Percentiles rank a stretch among this genome's conserved stretches.
Evolutionary conservation across 2,888 invertebrate species (phyloP).

Genomic region (Hypercompe scribonia): DNA sequence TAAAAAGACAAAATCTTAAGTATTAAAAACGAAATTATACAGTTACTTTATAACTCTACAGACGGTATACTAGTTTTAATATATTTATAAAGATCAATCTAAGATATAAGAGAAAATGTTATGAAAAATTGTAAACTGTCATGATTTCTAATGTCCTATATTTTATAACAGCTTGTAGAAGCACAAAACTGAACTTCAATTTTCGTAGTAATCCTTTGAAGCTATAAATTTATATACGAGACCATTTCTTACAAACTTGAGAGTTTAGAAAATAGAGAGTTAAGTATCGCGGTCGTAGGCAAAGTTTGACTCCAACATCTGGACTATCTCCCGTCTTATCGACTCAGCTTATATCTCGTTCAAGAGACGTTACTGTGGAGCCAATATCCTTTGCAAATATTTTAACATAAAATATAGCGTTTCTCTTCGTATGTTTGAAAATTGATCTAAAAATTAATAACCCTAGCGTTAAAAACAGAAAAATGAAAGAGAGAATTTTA

Average conservation of each 20-base stretch:
- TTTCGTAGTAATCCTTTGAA: conserved; percentile 45
- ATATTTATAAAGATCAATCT: too few species aligned
- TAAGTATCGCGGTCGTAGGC: conserved; percentile 56
- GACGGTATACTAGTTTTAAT: too few species aligned
- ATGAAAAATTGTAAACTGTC: neutral
- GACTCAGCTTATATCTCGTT: conserved; percentile 51
- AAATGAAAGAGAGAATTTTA: neutral
- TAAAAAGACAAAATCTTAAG: too few species aligned
- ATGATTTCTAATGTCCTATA: neutral
- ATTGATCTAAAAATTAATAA: conserved; percentile 4
- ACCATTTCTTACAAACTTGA: conserved; percentile 62
- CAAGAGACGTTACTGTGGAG: conserved; percentile 47
- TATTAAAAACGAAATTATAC: too few species aligned
- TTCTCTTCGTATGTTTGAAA: neutral
- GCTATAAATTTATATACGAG: conserved; percentile 62
- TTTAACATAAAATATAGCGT: neutral
- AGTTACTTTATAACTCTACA: too few species aligned
- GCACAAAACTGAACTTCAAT: conserved; percentile 38
- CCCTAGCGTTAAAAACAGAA: neutral
- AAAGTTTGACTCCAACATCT: conserved; percentile 67
- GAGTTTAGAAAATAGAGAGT: conserved; percentile 65
- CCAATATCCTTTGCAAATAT: conserved; percentile 35
- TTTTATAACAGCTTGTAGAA: conserved; percentile 47
- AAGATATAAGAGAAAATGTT: too few species aligned
- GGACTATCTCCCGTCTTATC: conserved; percentile 64